Conservation (phyloP, 2,113 vertebrate genomes). For the Sinocyclocheilus anophthalmus region DNA sequence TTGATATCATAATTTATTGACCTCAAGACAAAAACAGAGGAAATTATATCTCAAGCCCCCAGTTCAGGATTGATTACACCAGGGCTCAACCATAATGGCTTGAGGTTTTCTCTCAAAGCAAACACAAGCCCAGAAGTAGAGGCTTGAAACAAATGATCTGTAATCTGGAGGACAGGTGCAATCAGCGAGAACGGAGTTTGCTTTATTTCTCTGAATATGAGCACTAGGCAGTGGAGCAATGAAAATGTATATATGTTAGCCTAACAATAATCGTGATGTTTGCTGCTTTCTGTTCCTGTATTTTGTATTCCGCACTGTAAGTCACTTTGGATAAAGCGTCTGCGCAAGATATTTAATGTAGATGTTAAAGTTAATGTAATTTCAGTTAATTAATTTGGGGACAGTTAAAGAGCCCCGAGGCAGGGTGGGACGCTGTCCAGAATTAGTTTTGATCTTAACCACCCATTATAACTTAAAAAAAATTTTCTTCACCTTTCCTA, state of each 20-base stretch:
- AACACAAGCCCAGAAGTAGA: constrained; percentile 1
- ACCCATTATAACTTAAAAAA: background rate
- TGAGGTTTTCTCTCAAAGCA: constrained; percentile 24
- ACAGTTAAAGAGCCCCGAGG: background rate
- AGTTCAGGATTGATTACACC: constrained; percentile 37
- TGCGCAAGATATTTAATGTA: too few relatives aligned
- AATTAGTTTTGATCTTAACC: background rate
- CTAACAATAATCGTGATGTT: background rate
- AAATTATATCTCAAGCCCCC: constrained; percentile 10
- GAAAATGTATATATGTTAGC: background rate
- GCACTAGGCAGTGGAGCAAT: background rate
- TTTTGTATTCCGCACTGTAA: too few relatives aligned
- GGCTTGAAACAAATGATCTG: background rate
- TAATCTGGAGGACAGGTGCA: background rate
- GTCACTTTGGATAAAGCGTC: too few relatives aligned
- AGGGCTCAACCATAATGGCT: constrained; percentile 11
- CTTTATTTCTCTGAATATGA: background rate
- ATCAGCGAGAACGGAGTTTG: background rate
- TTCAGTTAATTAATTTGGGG: background rate
- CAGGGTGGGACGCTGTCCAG: background rate
- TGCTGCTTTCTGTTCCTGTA: background rate
- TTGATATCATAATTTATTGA: constrained; percentile 30
- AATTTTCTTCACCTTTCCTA: too few relatives aligned
- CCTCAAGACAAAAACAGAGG: constrained; percentile 31
- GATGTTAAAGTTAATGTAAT: too few relatives aligned